A percentile compares a stretch with the other conserved stretches of the same genome.
phyloP scores from a whole-genome alignment of 2,113 vertebrate species.

The Neomonachus schauinslandi region DNA sequence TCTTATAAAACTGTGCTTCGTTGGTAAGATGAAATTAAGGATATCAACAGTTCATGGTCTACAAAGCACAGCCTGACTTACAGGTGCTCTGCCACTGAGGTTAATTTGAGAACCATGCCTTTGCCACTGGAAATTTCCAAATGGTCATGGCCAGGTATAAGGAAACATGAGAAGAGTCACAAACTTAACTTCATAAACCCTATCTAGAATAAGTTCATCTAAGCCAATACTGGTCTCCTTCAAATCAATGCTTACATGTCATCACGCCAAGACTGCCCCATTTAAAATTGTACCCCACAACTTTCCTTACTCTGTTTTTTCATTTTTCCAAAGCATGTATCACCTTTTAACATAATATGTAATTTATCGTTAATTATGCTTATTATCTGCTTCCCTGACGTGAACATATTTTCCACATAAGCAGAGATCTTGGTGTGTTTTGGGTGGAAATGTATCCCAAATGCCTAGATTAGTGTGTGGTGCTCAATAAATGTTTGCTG shows the following conservation, averaged over 20 bases:
- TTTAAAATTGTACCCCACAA: background rate
- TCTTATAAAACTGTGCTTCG: background rate
- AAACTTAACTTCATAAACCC: background rate
- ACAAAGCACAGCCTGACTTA: background rate
- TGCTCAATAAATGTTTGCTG: background rate
- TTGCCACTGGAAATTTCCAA: conserved; percentile 29
- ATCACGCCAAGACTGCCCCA: background rate
- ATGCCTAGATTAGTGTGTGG: background rate
- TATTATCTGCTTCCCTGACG: background rate
- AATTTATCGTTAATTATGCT: background rate
- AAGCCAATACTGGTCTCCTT: background rate
- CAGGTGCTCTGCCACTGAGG: background rate
- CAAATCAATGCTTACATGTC: background rate
- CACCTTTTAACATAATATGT: background rate
- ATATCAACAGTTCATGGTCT: background rate
- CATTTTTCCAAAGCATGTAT: background rate
- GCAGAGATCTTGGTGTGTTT: background rate
- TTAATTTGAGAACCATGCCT: conserved; percentile 23
- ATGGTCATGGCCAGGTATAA: background rate
- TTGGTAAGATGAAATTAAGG: background rate
- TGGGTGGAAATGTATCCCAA: background rate
- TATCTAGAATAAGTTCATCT: background rate
- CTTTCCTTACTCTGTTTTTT: background rate
- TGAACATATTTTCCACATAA: background rate
- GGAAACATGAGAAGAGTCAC: conserved; percentile 25